Conservation (phyloP, 2,888 invertebrate genomes). For the Fabriciana adippe region DNA sequence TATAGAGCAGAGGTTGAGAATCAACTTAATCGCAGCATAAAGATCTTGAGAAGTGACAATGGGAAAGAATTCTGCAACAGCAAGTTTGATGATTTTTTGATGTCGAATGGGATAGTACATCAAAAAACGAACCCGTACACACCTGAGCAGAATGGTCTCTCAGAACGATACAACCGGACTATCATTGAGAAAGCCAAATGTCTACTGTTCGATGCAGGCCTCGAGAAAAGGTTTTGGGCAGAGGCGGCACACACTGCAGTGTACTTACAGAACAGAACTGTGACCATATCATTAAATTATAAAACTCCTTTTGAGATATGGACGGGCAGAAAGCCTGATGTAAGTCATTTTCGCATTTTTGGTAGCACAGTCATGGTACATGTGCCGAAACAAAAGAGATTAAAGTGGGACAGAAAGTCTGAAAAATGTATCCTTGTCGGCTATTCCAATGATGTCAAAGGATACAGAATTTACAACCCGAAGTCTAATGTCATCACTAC, state of each 20-base stretch:
- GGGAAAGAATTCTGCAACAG: slow-evolving; percentile 11
- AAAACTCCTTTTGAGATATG: slow-evolving; percentile 20
- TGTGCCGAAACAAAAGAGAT: slow-evolving; percentile 39
- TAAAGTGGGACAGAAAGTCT: slow-evolving; percentile 43
- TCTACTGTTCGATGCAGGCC: slow-evolving; percentile 26
- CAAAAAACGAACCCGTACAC: no score
- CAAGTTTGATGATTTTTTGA: neutral
- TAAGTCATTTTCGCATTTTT: slow-evolving; percentile 38
- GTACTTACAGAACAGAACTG: slow-evolving; percentile 26
- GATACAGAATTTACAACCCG: slow-evolving; percentile 34
- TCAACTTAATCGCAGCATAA: slow-evolving; percentile 23
- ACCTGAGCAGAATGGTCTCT: slow-evolving; percentile 39
- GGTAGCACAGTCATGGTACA: slow-evolving; percentile 38
- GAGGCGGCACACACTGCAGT: slow-evolving; percentile 25
- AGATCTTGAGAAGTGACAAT: slow-evolving; percentile 22
- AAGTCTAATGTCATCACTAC: slow-evolving; percentile 34
- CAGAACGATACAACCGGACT: slow-evolving; percentile 40
- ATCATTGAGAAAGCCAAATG: slow-evolving; percentile 37
- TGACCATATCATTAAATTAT: slow-evolving; percentile 9
- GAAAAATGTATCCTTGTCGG: slow-evolving; percentile 41
- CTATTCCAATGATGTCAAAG: slow-evolving; percentile 41
- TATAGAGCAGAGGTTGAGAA: neutral
- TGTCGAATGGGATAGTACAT: no score
- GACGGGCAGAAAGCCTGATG: slow-evolving; percentile 25
- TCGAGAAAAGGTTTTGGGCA: slow-evolving; percentile 25